Evolutionary conservation across 2,888 invertebrate species (phyloP).

Genomic region (Drosophila differens): DNA sequence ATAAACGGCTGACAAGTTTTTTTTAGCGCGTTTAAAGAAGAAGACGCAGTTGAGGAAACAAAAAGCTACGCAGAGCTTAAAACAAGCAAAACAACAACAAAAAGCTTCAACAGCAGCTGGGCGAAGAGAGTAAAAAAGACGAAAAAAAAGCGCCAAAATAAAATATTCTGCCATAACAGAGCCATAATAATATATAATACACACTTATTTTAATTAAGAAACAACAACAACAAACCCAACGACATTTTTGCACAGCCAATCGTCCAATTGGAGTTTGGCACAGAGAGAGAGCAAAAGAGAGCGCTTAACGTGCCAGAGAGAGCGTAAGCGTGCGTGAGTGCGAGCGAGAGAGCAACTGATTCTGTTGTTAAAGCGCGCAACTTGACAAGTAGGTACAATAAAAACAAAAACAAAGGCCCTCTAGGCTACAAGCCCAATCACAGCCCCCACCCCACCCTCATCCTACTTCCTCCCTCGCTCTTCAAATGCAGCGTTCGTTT

Average conservation of each 20-base stretch:
- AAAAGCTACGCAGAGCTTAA: conserved; percentile 42
- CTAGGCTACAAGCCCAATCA: conserved; percentile 11
- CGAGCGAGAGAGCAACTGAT: conserved; percentile 57
- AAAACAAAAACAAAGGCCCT: conserved; percentile 16
- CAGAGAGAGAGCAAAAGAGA: conserved; percentile 9
- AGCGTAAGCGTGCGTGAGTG: conserved; percentile 12
- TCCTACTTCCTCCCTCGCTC: not conserved
- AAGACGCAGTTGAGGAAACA: conserved; percentile 51
- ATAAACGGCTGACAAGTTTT: conserved; percentile 55
- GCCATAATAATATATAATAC: conserved; percentile 49
- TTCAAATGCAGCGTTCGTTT: conserved; percentile 39
- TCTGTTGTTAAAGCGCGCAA: conserved; percentile 68
- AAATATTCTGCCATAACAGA: conserved; percentile 54
- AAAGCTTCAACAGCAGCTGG: conserved; percentile 51
- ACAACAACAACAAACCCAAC: conserved; percentile 34
- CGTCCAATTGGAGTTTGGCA: conserved; percentile 52
- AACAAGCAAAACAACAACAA: conserved; percentile 45
- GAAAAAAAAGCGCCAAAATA: conserved; percentile 66
- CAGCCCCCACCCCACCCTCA: not conserved
- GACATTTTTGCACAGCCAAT: conserved; percentile 41
- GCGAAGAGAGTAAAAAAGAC: conserved; percentile 18
- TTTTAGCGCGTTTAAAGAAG: conserved; percentile 54
- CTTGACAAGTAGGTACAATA: conserved; percentile 65
- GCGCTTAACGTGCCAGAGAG: conserved; percentile 3
- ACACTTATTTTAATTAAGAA: conserved; percentile 71